A percentile compares a stretch with the other conserved stretches of the same genome.
Conservation (phyloP, 2,797 vertebrate species). For the Pelobates cultripes region DNA sequence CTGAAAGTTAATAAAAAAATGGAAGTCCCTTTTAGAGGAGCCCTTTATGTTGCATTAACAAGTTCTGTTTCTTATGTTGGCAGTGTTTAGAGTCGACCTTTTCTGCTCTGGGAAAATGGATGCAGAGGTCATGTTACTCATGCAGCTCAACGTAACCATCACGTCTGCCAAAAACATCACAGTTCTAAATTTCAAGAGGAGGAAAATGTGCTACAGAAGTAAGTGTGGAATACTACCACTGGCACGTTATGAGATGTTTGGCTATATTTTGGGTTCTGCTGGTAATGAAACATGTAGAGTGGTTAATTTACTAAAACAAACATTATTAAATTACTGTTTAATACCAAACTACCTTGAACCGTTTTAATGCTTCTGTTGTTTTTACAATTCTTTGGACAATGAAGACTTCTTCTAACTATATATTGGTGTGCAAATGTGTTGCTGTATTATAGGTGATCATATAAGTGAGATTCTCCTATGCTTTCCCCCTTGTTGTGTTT, state of each 20-base stretch:
- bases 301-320: too few relatives aligned
- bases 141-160: conserved; percentile 94
- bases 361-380: too few relatives aligned
- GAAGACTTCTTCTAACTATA: too few relatives aligned
- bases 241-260: conserved; percentile 10
- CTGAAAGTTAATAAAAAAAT: background rate
- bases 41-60: conserved; percentile 12
- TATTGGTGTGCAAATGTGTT: too few relatives aligned
- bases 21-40: too few relatives aligned
- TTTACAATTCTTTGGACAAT: too few relatives aligned
- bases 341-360: too few relatives aligned
- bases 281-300: too few relatives aligned
- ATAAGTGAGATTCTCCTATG: too few relatives aligned
- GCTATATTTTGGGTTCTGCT: background rate
- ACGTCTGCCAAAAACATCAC: conserved; percentile 92
- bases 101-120: conserved; percentile 92
- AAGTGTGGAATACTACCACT: conserved; percentile 63
- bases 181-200: conserved; percentile 98
- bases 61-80: conserved; percentile 35
- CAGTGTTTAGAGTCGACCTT: conserved; percentile 94
- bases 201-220: conserved; percentile 99
- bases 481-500: too few relatives aligned
- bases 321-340: too few relatives aligned
- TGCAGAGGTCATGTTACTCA: conserved; percentile 87
- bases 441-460: too few relatives aligned